A percentile compares a stretch with the other conserved stretches of the same genome.
Evolutionary conservation across 2,888 invertebrate genomes (phyloP).

Genomic region (Tryphoninae sp.): DNA sequence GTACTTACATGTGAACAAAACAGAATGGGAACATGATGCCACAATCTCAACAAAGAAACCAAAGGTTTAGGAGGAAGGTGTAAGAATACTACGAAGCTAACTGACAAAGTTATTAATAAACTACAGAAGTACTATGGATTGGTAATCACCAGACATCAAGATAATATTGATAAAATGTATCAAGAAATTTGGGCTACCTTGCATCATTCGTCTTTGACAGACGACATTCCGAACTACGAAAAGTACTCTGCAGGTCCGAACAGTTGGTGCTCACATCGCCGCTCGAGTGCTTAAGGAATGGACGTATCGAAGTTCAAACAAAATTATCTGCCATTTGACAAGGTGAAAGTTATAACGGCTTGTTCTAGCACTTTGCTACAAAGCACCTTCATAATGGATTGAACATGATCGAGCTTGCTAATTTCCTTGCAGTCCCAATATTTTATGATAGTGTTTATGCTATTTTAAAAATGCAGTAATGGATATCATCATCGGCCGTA

Average conservation of each 20-base stretch:
- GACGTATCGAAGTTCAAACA: conserved; percentile 8
- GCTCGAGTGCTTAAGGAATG: neutral
- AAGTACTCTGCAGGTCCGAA: too few species aligned
- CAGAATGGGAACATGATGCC: conserved; percentile 59
- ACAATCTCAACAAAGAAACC: conserved; percentile 46
- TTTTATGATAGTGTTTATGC: conserved; percentile 52
- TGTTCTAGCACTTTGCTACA: conserved; percentile 60
- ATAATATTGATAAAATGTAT: conserved; percentile 68
- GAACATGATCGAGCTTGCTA: conserved; percentile 56
- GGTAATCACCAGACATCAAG: conserved; percentile 66
- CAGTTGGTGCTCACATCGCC: neutral
- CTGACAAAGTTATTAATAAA: conserved; percentile 68
- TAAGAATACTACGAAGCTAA: conserved; percentile 48
- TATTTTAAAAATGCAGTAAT: conserved; percentile 30
- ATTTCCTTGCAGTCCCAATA: conserved; percentile 54
- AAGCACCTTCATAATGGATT: conserved; percentile 60
- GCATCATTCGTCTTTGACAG: too few species aligned
- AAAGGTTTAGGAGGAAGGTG: conserved; percentile 37
- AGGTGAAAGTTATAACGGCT: conserved; percentile 57
- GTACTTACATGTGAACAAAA: conserved; percentile 41
- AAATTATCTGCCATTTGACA: neutral
- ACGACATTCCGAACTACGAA: too few species aligned
- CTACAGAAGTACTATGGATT: conserved; percentile 73
- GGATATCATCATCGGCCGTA: too few species aligned
- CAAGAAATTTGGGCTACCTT: conserved; percentile 46